Percentiles rank a stretch among this genome's conserved stretches.
phyloP scores from a whole-genome alignment of 2,888 invertebrate genomes.

The Trichogramma dendrolimi region DNA sequence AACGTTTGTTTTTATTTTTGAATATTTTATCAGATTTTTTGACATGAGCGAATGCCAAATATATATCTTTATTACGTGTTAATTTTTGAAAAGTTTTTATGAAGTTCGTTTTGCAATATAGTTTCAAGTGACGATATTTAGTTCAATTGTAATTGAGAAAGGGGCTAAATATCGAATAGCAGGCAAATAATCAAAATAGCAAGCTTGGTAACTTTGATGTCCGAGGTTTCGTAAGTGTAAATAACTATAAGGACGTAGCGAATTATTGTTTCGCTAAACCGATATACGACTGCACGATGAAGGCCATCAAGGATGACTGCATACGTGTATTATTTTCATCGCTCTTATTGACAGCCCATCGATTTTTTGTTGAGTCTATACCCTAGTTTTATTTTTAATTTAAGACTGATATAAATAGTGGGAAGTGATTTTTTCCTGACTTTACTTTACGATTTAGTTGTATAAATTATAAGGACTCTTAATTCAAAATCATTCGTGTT shows the following conservation, averaged over 20 bases:
- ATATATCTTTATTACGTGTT: too few species aligned
- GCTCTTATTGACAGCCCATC: background rate
- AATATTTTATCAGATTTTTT: too few species aligned
- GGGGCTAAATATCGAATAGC: too few species aligned
- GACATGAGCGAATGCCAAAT: too few species aligned
- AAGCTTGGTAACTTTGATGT: constrained; percentile 22
- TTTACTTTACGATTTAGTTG: constrained; percentile 10
- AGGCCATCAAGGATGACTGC: constrained; percentile 21
- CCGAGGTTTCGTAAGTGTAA: constrained; percentile 31
- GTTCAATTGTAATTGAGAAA: too few species aligned
- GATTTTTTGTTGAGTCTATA: background rate
- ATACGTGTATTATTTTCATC: constrained; percentile 13
- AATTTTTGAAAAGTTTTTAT: too few species aligned
- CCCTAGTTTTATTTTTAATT: constrained; percentile 10
- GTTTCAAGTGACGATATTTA: too few species aligned
- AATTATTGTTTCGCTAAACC: constrained; percentile 37
- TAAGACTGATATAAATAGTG: constrained; percentile 9
- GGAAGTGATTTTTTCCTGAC: constrained; percentile 1
- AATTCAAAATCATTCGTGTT: too few species aligned
- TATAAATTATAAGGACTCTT: constrained; percentile 29
- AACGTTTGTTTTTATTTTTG: too few species aligned
- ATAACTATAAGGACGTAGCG: constrained; percentile 28
- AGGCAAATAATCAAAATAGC: too few species aligned
- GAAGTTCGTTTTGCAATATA: too few species aligned
- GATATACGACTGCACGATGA: constrained; percentile 38